Evolutionary conservation across 2,113 vertebrate species (phyloP), one percentile per base, ranked within the genome.

Genomic region (Burhinus oedicnemus): DNA sequence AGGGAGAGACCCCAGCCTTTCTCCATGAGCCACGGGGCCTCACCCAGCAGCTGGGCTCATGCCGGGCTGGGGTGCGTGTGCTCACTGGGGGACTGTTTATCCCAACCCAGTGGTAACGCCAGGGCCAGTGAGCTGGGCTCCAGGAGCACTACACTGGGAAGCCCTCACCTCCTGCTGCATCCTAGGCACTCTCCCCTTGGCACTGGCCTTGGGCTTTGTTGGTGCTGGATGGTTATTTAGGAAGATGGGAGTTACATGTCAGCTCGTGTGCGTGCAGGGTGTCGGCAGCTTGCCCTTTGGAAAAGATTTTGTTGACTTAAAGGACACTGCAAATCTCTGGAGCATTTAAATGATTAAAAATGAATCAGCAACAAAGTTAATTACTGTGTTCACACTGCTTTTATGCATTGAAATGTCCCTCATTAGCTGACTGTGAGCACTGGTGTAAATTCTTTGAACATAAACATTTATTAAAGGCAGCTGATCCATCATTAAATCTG

Each of bases 291-390:
- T 70, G 88, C 89, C 89, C 87, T 89, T 74, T 61, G 84, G 78
- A 94, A 77, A 87, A 72, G 78, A 54, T 82, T 85, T 64, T 87
- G 78, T 93, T 85, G 91, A 89, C 93, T 96, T 94, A 89, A 93
- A 97, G 96, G 97, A 87, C 96, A 30, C 57, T 4, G 26, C 75
- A 61, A 91, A 69, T 83, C 96, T 96, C 96, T 54, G 23, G 95
- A 95, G 95, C 47, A 36, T 95, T 94, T 68, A 84, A 91, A 80
- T 95, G 96, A 97, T 97, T 95, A 96, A 94, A 97, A 97, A 93
- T 94, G 91, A 93, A 97, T 97, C 84, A 87, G 94, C 96, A 95
- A 76, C 97, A 94, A 93, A 96, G 97, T 95, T 97, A 97, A 96
- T 97, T 95, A 96, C 96, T 77, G 51, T 83, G 89, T 76, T 95